phyloP scores from a whole-genome alignment of 2,113 vertebrate species.

The Apaloderma vittatum region DNA sequence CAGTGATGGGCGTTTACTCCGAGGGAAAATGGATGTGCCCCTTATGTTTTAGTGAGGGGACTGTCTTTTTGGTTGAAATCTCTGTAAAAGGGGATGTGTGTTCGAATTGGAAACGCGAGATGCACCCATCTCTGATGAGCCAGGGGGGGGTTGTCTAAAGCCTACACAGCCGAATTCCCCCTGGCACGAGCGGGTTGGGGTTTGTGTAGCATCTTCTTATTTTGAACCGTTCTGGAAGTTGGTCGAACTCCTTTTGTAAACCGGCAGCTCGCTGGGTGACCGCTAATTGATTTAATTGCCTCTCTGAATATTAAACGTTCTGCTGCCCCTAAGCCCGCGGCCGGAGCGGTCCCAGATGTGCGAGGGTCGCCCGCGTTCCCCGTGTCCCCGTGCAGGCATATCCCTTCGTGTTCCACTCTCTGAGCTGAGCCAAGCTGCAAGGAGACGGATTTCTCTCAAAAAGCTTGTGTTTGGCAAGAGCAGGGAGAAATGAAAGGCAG shows the following conservation, averaged over 20 bases:
- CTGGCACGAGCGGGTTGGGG: fast-evolving
- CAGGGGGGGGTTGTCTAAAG: not conserved
- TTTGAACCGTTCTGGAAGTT: not conserved
- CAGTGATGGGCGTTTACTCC: not conserved
- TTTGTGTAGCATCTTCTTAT: not conserved
- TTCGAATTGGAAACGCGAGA: not conserved
- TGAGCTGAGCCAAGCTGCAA: not conserved
- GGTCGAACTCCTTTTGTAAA: not conserved
- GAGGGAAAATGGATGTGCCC: not conserved
- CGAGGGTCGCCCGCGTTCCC: fast-evolving
- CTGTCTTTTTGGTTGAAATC: not conserved
- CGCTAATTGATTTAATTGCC: not conserved
- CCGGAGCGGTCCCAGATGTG: fast-evolving
- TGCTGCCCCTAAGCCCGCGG: not conserved
- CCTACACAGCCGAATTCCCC: not conserved
- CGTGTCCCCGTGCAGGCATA: fast-evolving
- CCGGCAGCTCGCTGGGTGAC: not conserved
- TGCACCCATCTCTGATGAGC: not conserved
- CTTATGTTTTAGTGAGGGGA: not conserved
- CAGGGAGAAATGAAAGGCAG: not conserved
- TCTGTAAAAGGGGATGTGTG: not conserved
- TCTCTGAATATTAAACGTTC: not conserved
- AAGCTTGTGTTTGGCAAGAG: not conserved
- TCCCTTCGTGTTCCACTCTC: not conserved
- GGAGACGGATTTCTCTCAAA: not conserved